phyloP scores from a whole-genome alignment of 2,797 vertebrate species.

The Lacerta viridis region DNA sequence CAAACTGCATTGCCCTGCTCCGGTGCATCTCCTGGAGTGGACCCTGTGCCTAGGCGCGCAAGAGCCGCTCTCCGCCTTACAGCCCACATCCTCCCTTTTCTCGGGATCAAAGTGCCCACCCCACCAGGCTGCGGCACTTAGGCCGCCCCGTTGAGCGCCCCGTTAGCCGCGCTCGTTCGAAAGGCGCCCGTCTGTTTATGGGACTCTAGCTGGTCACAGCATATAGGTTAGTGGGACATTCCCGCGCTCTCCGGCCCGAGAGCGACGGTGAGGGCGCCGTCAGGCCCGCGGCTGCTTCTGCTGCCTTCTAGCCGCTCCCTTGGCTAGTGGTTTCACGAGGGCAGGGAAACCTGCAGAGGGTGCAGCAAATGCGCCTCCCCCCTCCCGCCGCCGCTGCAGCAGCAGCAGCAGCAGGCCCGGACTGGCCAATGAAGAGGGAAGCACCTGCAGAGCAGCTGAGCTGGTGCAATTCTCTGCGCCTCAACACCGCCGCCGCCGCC shows the following conservation, averaged over 20 bases:
- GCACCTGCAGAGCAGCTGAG: neutral
- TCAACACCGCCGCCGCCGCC: no score
- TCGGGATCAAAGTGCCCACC: neutral
- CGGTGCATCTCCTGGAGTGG: no score
- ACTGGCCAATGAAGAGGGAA: neutral
- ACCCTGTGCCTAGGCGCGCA: no score
- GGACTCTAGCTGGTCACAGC: neutral
- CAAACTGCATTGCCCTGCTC: no score
- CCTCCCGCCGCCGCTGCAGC: neutral
- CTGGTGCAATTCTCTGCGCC: neutral
- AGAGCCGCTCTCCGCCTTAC: no score
- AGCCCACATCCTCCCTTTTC: no score
- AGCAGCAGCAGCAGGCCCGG: neutral
- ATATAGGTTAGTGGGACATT: slow-evolving; percentile 40
- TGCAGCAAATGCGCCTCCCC: slow-evolving; percentile 18
- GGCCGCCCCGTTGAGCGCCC: neutral
- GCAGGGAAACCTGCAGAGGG: neutral
- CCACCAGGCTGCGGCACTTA: neutral
- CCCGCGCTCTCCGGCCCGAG: slow-evolving; percentile 23
- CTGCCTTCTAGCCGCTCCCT: neutral
- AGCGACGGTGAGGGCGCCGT: neutral
- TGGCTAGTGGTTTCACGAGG: neutral
- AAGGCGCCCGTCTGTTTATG: neutral
- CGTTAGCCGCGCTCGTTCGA: no score
- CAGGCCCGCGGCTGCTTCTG: neutral